phyloP scores from a whole-genome alignment of 2,888 invertebrate species.

The Drosophila percnosoma region DNA sequence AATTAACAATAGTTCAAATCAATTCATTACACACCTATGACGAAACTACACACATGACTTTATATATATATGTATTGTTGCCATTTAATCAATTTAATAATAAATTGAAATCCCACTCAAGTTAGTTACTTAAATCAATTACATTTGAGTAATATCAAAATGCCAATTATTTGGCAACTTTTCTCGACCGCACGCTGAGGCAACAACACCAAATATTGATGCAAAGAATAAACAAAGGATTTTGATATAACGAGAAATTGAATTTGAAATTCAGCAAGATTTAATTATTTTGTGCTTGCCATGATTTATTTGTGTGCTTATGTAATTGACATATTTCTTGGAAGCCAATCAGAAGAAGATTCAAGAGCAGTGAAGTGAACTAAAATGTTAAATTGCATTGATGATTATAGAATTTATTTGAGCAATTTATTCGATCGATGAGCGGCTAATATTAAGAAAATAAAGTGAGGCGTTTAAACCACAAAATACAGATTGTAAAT shows the following conservation, averaged over 20 bases:
- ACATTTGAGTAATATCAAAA: background rate
- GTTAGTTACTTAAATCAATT: slow-evolving; percentile 23
- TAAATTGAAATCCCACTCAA: slow-evolving; percentile 25
- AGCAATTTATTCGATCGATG: background rate
- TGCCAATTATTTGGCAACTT: background rate
- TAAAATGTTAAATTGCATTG: background rate
- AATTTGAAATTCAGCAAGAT: background rate
- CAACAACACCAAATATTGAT: background rate
- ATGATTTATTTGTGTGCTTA: background rate
- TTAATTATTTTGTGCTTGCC: background rate
- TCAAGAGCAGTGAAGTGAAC: background rate
- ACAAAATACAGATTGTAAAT: background rate
- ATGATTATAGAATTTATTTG: background rate
- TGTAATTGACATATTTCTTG: too few relatives aligned
- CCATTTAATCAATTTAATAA: background rate
- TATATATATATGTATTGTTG: background rate
- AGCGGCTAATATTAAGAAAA: background rate
- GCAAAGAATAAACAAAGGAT: background rate
- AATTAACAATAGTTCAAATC: slow-evolving; percentile 30
- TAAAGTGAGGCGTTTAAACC: background rate
- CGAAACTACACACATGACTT: background rate
- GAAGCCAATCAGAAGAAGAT: too few relatives aligned
- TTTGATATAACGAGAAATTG: background rate
- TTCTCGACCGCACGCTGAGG: background rate
- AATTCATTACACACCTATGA: slow-evolving; percentile 43